These are phyloP conservation scores for Zeuzera pyrina DNA, from an alignment of 2,888 invertebrate species.

Conservation along the genomic window DNA sequence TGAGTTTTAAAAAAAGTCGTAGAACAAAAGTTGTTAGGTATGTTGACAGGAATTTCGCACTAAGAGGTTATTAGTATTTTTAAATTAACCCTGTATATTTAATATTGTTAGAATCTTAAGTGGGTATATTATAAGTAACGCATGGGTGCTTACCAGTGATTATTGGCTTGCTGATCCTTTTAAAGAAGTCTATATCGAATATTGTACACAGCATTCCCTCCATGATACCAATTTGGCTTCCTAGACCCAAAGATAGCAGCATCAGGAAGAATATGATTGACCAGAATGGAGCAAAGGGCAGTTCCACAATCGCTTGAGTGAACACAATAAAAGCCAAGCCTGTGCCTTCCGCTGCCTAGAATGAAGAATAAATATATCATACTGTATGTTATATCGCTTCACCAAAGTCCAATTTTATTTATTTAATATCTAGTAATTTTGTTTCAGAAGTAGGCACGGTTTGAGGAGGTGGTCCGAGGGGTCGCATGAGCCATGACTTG, in stretches of 20 bases:
- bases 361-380: constrained; percentile 11
- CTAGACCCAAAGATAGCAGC: constrained; percentile 93
- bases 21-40: too few species aligned
- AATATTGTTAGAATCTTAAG: too few species aligned
- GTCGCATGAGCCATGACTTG: too few species aligned
- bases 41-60: too few species aligned
- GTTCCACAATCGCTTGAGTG: constrained; percentile 94
- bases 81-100: too few species aligned
- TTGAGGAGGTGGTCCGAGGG: too few species aligned
- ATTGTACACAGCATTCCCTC: constrained; percentile 97
- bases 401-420: too few species aligned
- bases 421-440: too few species aligned
- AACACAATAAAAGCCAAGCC: constrained; percentile 98
- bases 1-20: too few species aligned
- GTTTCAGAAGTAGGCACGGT: too few species aligned
- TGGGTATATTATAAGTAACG: not conserved
- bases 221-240: constrained; percentile 96
- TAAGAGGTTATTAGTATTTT: too few species aligned
- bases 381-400: too few species aligned
- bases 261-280: constrained; percentile 96
- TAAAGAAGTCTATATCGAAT: constrained; percentile 93
- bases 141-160: constrained; percentile 79
- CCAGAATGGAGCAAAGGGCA: constrained; percentile 96
- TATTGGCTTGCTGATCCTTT: constrained; percentile 89
- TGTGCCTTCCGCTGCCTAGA: constrained; percentile 94